These are phyloP conservation scores for Chionis minor DNA, from an alignment of 2,113 vertebrate genomes.

Conservation along the genomic window DNA sequence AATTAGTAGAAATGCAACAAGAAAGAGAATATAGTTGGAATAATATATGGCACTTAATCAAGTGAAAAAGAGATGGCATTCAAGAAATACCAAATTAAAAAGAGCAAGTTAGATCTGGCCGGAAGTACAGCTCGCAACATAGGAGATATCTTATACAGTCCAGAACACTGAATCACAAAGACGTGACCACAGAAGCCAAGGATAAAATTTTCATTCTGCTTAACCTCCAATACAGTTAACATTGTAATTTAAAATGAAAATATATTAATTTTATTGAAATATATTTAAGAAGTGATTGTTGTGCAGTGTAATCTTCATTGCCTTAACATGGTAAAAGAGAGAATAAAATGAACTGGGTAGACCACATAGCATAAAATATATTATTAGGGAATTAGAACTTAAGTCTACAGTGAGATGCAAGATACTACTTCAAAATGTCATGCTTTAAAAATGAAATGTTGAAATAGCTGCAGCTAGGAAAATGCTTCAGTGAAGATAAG, in stretches of 20 bases:
- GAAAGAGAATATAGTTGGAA: not conserved
- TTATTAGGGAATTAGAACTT: not conserved
- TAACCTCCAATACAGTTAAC: not conserved
- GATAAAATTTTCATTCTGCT: not conserved
- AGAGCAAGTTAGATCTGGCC: not conserved
- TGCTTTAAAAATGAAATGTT: not conserved
- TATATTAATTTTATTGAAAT: not conserved
- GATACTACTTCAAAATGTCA: not conserved
- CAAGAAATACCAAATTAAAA: not conserved
- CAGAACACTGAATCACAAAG: not conserved
- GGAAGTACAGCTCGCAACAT: not conserved
- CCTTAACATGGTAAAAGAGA: not conserved
- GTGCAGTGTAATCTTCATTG: not conserved
- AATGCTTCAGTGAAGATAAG: not conserved
- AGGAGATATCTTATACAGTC: not conserved
- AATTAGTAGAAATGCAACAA: not conserved
- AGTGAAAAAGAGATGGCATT: not conserved
- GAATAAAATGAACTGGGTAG: not conserved
- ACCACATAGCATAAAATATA: not conserved
- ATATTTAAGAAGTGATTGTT: not conserved
- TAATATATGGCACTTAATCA: not conserved
- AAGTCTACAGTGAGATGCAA: not conserved
- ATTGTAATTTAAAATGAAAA: not conserved
- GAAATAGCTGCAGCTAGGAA: not conserved
- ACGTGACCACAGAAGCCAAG: not conserved